phyloP scores from a whole-genome alignment of 2,888 invertebrate species.

The Philopedon plagiatum region DNA sequence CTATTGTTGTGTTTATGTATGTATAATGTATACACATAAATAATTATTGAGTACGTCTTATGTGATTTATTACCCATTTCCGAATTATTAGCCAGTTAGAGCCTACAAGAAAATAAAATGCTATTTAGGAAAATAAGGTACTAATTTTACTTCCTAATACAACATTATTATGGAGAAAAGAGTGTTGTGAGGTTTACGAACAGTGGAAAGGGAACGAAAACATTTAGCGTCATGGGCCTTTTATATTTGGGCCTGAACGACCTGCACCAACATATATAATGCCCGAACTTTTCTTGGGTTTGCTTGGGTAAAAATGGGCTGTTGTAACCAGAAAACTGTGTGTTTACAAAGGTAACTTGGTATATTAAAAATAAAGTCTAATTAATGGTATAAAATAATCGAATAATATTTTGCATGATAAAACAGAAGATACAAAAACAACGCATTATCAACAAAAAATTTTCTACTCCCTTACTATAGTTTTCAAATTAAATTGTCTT shows the following conservation, averaged over 20 bases:
- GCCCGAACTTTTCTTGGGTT: no score
- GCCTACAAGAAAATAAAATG: not conserved
- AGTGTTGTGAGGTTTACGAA: not conserved
- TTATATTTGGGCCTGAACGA: not conserved
- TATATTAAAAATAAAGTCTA: no score
- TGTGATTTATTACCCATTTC: constrained; percentile 68
- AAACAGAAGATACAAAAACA: no score
- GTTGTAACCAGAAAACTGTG: no score
- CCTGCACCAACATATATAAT: not conserved
- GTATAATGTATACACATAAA: constrained; percentile 68
- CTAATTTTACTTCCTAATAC: constrained; percentile 1
- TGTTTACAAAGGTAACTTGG: no score
- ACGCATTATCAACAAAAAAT: no score
- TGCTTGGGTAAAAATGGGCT: no score
- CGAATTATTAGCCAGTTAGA: constrained; percentile 63
- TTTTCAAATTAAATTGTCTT: no score
- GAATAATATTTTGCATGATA: no score
- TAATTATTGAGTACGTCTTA: constrained; percentile 62
- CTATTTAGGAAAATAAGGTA: not conserved
- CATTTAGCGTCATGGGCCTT: not conserved
- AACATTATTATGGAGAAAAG: not conserved
- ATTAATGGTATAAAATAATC: no score
- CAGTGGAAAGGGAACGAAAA: constrained; percentile 4
- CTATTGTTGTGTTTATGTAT: constrained; percentile 70
- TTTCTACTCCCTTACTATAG: no score